Base-by-base conservation (phyloP, 2,888 invertebrate species). In the Sarcophaga rosellei region DNA sequence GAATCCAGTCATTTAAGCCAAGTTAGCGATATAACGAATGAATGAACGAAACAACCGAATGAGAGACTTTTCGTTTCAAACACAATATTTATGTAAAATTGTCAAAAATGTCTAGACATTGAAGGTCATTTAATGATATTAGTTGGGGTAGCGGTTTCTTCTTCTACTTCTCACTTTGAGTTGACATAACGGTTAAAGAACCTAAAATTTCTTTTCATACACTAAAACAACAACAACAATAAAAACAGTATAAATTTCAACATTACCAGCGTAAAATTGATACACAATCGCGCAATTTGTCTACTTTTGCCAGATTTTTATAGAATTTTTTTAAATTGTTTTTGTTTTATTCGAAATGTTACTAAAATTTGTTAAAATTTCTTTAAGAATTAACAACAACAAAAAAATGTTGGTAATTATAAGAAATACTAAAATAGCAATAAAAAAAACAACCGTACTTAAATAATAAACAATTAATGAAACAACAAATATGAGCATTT, bases 51-150 rank as follows among this genome's bases (percentile, higher is more conserved):
- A 6, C 73, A 69, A 47, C 69, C 73, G 45, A 69, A 62, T 77
- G 73, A 70, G 53, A 80, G 84, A 81, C 77, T 86, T 86, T 84
- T 78, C 15, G 63, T 84, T 81, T 75, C 81, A 86, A 86, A 81
- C 69, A 76, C 63, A 82, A 82, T 82, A 84, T 87, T 84, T 84
- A 84, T 87, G 82, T 87, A 82, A 84, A 84, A 87, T 84, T 87
- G 84, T 87, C 87, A 87, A 87, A 87, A 72, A 81, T 73, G 87
- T 87, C 87, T 87, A 87, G 87, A 87, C 87, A 25, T 81, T 84
- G 87, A 87, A 87, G 87, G 87, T 84, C 87, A 81, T 80, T 87
- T 81, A 84, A 80, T 78, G 85, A 63, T 82, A 25, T 57, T 73
- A 11, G 23, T 62, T 79, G 53, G 53, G 53, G 53, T 53, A 12